Conservation (phyloP, 1,140 invertebrate species). For the Brachionus rotundiformis region DNA sequence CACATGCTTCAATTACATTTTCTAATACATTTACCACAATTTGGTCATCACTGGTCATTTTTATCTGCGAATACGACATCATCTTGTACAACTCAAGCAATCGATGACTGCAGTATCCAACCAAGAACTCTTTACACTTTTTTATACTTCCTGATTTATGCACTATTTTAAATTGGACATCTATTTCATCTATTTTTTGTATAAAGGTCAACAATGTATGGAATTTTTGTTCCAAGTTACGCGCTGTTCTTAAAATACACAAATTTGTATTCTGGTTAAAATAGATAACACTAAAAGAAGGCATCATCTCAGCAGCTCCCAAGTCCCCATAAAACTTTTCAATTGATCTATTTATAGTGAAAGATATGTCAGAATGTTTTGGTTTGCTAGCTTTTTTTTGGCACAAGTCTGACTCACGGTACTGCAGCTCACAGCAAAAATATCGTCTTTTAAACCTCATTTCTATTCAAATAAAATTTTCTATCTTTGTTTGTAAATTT, state of each 20-base stretch:
- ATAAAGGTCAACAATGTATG: slow-evolving; percentile 32
- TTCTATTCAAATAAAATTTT: not conserved
- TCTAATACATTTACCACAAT: not conserved
- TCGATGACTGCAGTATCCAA: not conserved
- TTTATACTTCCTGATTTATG: slow-evolving; percentile 31
- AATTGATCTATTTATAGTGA: not conserved
- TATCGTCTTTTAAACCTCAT: slow-evolving; percentile 46
- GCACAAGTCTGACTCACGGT: not conserved
- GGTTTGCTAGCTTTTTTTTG: not conserved
- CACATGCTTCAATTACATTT: slow-evolving; percentile 25
- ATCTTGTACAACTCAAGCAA: not conserved
- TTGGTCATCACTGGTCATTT: not conserved
- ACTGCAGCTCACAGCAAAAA: slow-evolving; percentile 13
- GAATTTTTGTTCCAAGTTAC: slow-evolving; percentile 35
- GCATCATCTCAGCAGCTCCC: slow-evolving; percentile 38
- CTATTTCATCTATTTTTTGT: slow-evolving; percentile 33
- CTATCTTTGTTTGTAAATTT: not conserved
- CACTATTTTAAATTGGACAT: slow-evolving; percentile 10
- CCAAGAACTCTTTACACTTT: slow-evolving; percentile 42
- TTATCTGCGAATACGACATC: not conserved
- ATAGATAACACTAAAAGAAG: slow-evolving; percentile 48
- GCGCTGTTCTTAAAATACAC: slow-evolving; percentile 3
- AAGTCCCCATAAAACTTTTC: slow-evolving; percentile 46
- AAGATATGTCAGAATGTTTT: slow-evolving; percentile 24
- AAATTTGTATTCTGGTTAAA: slow-evolving; percentile 25